phyloP scores from a whole-genome alignment of 2,797 vertebrate genomes.

The Anguilla megastoma region DNA sequence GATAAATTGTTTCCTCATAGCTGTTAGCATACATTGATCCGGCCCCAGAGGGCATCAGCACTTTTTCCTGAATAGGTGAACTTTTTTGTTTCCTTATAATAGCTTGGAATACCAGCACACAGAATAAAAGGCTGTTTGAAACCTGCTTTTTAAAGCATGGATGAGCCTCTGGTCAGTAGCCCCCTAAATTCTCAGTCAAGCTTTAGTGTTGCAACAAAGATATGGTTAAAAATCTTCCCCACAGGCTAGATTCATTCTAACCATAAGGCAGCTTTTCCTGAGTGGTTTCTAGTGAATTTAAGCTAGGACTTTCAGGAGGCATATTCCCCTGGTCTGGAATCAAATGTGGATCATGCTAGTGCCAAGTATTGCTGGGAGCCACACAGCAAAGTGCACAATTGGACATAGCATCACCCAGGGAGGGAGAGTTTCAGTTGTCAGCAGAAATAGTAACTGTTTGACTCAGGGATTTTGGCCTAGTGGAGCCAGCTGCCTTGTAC shows the following conservation, averaged over 20 bases:
- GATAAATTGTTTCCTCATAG: constrained; percentile 67
- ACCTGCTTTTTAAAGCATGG: constrained; percentile 48
- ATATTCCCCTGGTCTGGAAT: background rate
- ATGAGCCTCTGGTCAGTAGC: constrained; percentile 45
- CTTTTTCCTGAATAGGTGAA: constrained; percentile 60
- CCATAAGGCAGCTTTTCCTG: background rate
- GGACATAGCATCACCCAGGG: no score
- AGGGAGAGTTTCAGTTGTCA: no score
- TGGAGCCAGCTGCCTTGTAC: background rate
- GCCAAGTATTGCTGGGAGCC: background rate
- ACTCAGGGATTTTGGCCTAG: background rate
- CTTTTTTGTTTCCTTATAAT: constrained; percentile 64
- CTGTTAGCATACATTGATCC: constrained; percentile 68
- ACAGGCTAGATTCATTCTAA: background rate
- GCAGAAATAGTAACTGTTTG: no score
- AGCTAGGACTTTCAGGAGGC: background rate
- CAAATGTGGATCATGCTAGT: background rate
- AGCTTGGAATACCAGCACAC: constrained; percentile 53
- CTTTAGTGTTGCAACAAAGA: constrained; percentile 17
- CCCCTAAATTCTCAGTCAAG: constrained; percentile 54
- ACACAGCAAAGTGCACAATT: background rate
- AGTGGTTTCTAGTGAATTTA: background rate
- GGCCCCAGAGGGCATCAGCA: constrained; percentile 64
- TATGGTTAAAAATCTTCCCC: background rate
- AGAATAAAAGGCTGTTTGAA: constrained; percentile 52